These are phyloP conservation scores for Melanophora roralis DNA, from an alignment of 2,888 invertebrate genomes.

Conservation along the genomic window DNA sequence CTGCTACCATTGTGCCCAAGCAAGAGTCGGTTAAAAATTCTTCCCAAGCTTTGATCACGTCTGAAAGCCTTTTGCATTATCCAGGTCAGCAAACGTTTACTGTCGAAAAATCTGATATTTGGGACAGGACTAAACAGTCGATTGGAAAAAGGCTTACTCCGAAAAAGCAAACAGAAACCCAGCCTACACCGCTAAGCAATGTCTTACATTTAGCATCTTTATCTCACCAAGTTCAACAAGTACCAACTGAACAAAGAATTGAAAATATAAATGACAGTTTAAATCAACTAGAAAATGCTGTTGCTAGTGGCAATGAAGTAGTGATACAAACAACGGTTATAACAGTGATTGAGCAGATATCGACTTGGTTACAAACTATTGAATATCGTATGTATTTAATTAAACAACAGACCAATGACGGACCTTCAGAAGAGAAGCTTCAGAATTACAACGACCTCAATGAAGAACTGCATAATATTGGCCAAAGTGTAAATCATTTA, in stretches of 20 bases:
- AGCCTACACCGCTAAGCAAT: constrained; percentile 80
- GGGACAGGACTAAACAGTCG: constrained; percentile 79
- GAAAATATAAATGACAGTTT: constrained; percentile 79
- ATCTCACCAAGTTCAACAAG: constrained; percentile 79
- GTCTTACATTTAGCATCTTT: constrained; percentile 81
- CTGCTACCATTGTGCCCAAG: constrained; percentile 62
- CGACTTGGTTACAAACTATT: constrained; percentile 90
- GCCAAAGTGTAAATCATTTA: constrained; percentile 82
- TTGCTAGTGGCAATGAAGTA: constrained; percentile 79
- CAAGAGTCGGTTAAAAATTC: constrained; percentile 65
- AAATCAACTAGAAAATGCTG: constrained; percentile 77
- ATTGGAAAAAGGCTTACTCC: constrained; percentile 80
- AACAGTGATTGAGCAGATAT: constrained; percentile 87
- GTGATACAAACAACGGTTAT: constrained; percentile 84
- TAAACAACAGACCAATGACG: constrained; percentile 79
- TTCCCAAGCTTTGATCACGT: constrained; percentile 70
- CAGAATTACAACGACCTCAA: constrained; percentile 81
- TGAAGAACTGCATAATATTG: constrained; percentile 83
- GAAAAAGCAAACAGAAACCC: constrained; percentile 78
- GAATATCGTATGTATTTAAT: constrained; percentile 86
- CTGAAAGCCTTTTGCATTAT: constrained; percentile 72
- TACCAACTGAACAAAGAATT: constrained; percentile 79
- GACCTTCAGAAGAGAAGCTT: constrained; percentile 81
- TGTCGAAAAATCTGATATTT: constrained; percentile 69
- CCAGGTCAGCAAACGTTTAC: constrained; percentile 67